Conservation (phyloP, 1,140 invertebrate species). For the Gryllus bimaculatus region DNA sequence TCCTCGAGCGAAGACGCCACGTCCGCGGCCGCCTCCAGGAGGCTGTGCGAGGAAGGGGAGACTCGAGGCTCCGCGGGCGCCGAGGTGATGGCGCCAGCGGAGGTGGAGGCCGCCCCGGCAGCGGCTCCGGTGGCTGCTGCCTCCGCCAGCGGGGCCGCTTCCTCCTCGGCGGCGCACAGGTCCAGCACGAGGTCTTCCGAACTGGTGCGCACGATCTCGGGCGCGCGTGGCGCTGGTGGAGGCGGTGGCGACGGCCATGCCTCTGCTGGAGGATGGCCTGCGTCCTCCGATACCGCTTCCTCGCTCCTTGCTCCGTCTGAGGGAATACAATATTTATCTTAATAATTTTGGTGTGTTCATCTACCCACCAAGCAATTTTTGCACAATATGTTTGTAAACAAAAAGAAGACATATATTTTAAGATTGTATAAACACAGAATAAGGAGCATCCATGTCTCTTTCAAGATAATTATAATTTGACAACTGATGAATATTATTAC, state of each 20-base stretch:
- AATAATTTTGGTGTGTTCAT: too few relatives aligned
- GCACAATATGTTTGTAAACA: too few relatives aligned
- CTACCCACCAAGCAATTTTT: too few relatives aligned
- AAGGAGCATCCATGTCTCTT: too few relatives aligned
- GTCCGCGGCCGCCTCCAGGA: constrained; percentile 54
- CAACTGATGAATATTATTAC: too few relatives aligned
- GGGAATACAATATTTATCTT: not conserved
- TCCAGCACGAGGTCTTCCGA: constrained; percentile 11
- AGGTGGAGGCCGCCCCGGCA: not conserved
- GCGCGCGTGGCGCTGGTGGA: not conserved
- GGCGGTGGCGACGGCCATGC: not conserved
- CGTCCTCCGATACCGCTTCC: not conserved
- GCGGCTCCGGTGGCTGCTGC: constrained; percentile 1
- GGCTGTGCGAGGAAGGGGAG: constrained; percentile 31
- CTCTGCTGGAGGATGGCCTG: not conserved
- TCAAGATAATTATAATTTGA: too few relatives aligned
- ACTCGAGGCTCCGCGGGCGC: constrained; percentile 9
- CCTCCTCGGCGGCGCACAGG: not conserved
- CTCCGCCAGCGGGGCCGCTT: not conserved
- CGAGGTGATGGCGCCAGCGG: constrained; percentile 2
- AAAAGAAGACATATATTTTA: too few relatives aligned
- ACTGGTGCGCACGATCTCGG: constrained; percentile 8
- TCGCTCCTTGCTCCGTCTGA: not conserved
- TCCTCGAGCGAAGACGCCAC: constrained; percentile 56
- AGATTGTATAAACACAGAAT: too few relatives aligned